phyloP scores from a whole-genome alignment of 2,797 vertebrate species.

The Gallirallus australis region DNA sequence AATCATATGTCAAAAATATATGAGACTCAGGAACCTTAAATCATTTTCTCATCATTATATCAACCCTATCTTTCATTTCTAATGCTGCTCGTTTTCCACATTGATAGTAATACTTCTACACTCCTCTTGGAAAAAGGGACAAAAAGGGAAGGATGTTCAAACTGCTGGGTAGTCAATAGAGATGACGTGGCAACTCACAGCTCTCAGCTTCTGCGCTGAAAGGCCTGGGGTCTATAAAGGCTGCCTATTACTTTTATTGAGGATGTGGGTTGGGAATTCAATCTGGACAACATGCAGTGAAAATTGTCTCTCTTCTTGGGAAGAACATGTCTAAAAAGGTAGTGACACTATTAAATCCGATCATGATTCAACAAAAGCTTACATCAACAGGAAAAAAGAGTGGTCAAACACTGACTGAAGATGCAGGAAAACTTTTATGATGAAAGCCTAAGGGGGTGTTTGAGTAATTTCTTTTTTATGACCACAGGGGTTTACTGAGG shows the following conservation, averaged over 20 bases:
- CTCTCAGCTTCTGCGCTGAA: background rate
- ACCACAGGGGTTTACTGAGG: background rate
- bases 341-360: background rate
- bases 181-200: rapidly evolving
- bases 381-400: background rate
- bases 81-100: background rate
- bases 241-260: background rate
- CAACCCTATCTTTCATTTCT: background rate
- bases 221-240: background rate
- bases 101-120: background rate
- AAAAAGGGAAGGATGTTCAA: background rate
- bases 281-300: background rate
- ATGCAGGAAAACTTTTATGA: background rate
- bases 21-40: background rate
- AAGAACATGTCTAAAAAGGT: background rate
- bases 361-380: background rate
- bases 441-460: background rate
- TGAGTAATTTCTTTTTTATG: background rate
- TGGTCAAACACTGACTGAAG: background rate
- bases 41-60: background rate
- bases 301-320: background rate
- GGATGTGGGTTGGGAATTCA: background rate
- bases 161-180: background rate
- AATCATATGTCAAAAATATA: background rate
- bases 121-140: background rate